phyloP scores from a whole-genome alignment of 2,888 invertebrate species.

The Aporophyla nigra region DNA sequence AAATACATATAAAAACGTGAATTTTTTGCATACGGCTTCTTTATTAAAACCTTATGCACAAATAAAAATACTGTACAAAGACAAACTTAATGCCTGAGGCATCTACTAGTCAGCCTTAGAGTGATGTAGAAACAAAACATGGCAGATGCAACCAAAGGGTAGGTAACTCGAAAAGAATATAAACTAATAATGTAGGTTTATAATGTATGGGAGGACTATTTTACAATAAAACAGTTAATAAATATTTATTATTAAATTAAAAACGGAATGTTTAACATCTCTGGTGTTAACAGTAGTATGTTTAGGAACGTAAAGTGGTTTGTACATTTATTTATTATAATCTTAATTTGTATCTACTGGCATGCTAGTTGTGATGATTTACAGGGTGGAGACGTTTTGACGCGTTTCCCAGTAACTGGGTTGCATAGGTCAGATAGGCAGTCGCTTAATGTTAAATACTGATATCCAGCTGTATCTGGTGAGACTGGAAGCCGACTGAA shows the following conservation, averaged over 20 bases:
- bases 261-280: conserved; percentile 33
- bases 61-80: no score
- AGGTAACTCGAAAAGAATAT: no score
- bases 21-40: no score
- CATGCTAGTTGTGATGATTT: background rate
- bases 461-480: no score
- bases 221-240: conserved; percentile 30
- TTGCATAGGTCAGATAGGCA: background rate
- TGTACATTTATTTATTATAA: conserved; percentile 12
- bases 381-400: background rate
- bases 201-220: background rate
- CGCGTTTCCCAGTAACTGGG: background rate
- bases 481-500: background rate
- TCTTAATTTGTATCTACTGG: conserved; percentile 5
- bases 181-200: no score
- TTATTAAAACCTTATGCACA: no score
- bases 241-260: conserved; percentile 25
- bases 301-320: conserved; percentile 45
- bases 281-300: conserved; percentile 15
- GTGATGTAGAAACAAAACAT: no score
- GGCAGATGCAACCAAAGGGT: no score
- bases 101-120: no score
- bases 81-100: no score
- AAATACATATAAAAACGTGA: no score
- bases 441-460: background rate